Evolutionary conservation across 2,888 invertebrate species (phyloP), one percentile per base, ranked within the genome.

Genomic region (Drosophila nigritarsus): DNA sequence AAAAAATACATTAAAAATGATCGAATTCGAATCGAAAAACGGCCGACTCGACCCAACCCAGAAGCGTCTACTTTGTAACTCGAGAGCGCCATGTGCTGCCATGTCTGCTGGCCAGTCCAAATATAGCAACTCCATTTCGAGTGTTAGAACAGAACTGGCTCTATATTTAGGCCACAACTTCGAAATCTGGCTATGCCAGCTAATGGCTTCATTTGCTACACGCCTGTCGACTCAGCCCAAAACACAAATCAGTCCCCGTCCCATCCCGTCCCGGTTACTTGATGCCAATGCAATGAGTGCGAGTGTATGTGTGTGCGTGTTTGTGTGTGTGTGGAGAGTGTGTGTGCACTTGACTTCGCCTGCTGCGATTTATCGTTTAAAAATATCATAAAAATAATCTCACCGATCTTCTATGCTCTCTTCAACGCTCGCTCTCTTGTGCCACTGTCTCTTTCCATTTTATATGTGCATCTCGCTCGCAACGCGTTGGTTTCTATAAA

Each of bases 321-420:
- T 1, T 1, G 5, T 45, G 45, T 45, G 50, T 69, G 63, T 69
- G 62, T 24, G 70, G 20, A 55, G 65, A 60, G 65, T 73, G 66
- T 45, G 45, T 75, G 60, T 84, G 88, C 87, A 88, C 87, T 87
- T 87, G 87, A 87, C 87, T 87, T 87, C 87, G 84, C 80, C 82
- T 77, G 81, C 81, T 77, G 79, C 72, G 79, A 77, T 84, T 73
- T 82, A 82, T 81, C 79, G 84, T 86, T 86, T 85, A 87, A 85
- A 86, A 86, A 86, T 86, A 86, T 83, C 83, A 73, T 82, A 70
- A 84, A 80, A 73, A 60, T 80, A 71, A 80, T 81, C 83, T 65
- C 65, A 53, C 56, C 53, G n/a, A 62, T 36, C 55, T 45, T 58
- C 48, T 53, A 15, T 67, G 36, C 32, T 18, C 71, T 34, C 54